phyloP scores from a whole-genome alignment of 30 jellyfish, hydroid and myxozoan species.

The Aurelia aurita complex sp. Pacific region DNA sequence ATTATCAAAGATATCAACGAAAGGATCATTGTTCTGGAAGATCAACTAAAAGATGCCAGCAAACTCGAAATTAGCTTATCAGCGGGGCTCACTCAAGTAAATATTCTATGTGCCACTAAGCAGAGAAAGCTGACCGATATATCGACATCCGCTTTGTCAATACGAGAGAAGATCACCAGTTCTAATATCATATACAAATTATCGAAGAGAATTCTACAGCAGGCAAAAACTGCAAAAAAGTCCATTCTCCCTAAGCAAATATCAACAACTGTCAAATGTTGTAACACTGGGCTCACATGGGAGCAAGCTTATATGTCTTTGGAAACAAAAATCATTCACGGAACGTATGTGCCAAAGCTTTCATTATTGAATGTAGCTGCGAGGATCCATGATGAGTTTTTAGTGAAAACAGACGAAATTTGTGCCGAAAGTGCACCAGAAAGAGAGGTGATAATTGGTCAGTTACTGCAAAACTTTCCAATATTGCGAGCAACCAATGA shows the following conservation, averaged over 20 bases:
- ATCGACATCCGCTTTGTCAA: slow-evolving; percentile 10
- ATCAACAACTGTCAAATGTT: too few relatives aligned
- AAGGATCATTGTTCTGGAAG: too few relatives aligned
- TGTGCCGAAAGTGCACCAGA: slow-evolving; percentile 2
- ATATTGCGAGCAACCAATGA: not conserved
- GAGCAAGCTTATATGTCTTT: too few relatives aligned
- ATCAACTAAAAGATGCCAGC: too few relatives aligned
- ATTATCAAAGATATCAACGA: too few relatives aligned
- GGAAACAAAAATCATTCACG: too few relatives aligned
- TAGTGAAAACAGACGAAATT: not conserved
- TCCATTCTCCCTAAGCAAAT: too few relatives aligned
- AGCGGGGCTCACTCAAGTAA: not conserved
- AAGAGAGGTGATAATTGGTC: slow-evolving; percentile 11
- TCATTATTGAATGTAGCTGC: not conserved
- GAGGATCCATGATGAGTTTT: slow-evolving; percentile 20
- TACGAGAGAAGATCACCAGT: not conserved
- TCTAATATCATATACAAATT: not conserved
- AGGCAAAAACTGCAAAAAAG: too few relatives aligned
- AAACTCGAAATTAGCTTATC: not conserved
- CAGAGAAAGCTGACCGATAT: not conserved
- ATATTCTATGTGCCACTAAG: slow-evolving; percentile 1
- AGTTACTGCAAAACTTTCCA: slow-evolving; percentile 9
- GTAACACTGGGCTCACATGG: too few relatives aligned
- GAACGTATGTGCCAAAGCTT: slow-evolving; percentile 11
- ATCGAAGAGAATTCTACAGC: not conserved